These are phyloP conservation scores for Drosophila truncata DNA, from an alignment of 1,140 invertebrate species.

Conservation along the genomic window DNA sequence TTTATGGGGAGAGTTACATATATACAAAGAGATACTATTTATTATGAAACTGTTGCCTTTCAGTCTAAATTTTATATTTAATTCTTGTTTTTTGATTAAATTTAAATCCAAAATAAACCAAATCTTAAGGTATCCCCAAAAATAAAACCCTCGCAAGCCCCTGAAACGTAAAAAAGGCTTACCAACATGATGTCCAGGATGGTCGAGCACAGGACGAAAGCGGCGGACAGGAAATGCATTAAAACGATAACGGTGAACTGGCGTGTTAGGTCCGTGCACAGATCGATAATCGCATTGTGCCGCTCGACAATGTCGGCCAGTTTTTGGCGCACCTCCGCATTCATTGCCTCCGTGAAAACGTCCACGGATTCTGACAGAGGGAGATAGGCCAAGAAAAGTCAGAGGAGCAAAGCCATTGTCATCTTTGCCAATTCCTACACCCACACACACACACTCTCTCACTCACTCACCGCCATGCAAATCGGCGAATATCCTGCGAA, in stretches of 20 bases:
- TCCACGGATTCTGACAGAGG: slow-evolving; percentile 33
- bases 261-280: slow-evolving; percentile 71
- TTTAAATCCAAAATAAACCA: neutral
- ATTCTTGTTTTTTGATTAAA: neutral
- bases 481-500: slow-evolving; percentile 64
- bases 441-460: neutral
- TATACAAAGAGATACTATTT: no score
- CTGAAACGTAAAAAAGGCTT: slow-evolving; percentile 35
- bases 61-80: neutral
- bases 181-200: slow-evolving; percentile 82
- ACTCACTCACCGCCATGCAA: slow-evolving; percentile 59
- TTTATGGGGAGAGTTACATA: neutral
- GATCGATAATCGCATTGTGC: slow-evolving; percentile 83
- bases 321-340: slow-evolving; percentile 42
- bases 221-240: slow-evolving; percentile 83
- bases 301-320: slow-evolving; percentile 59
- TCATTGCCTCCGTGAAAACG: slow-evolving; percentile 42
- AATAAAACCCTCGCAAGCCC: neutral
- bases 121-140: neutral
- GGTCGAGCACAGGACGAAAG: slow-evolving; percentile 77
- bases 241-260: slow-evolving; percentile 79
- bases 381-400: slow-evolving; percentile 16
- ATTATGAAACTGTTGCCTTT: no score
- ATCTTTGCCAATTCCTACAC: neutral
- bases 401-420: neutral